Conservation (phyloP, 2,113 vertebrate genomes). For the Plestiodon gilberti region DNA sequence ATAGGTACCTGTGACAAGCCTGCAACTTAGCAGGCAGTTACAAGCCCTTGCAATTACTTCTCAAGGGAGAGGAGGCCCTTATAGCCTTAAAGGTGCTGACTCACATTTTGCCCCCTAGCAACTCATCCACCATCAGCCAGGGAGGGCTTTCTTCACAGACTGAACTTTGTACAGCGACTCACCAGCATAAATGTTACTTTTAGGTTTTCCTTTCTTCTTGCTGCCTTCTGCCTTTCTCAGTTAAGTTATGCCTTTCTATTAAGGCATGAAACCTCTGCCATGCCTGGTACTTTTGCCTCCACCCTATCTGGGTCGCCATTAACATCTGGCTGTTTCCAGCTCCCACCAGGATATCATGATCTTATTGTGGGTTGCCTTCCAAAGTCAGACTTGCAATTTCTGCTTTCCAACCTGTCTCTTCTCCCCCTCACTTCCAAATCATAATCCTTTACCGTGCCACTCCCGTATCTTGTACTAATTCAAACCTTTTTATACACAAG, state of each 20-base stretch:
- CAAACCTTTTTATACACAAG: neutral
- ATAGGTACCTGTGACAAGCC: neutral
- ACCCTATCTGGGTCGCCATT: too few relatives aligned
- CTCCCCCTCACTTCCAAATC: too few relatives aligned
- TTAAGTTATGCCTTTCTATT: too few relatives aligned
- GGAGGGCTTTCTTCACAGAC: neutral
- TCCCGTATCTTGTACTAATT: neutral
- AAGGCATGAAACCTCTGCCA: neutral
- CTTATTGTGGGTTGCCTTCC: neutral
- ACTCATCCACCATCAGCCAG: neutral
- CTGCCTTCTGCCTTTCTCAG: neutral
- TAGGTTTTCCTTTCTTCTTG: neutral
- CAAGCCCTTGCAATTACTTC: neutral
- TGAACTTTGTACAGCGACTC: neutral
- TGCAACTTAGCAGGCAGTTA: neutral
- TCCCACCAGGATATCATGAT: too few relatives aligned
- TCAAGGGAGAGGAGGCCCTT: neutral
- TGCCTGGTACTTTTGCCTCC: neutral
- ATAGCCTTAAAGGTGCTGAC: neutral
- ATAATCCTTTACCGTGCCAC: neutral
- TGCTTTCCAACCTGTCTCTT: neutral
- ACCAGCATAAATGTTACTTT: too few relatives aligned
- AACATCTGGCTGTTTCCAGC: neutral
- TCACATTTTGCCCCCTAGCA: neutral
- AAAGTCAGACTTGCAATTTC: neutral